Evolutionary conservation across 2,888 invertebrate genomes (phyloP).

Genomic region (Peribatodes rhomboidaria): DNA sequence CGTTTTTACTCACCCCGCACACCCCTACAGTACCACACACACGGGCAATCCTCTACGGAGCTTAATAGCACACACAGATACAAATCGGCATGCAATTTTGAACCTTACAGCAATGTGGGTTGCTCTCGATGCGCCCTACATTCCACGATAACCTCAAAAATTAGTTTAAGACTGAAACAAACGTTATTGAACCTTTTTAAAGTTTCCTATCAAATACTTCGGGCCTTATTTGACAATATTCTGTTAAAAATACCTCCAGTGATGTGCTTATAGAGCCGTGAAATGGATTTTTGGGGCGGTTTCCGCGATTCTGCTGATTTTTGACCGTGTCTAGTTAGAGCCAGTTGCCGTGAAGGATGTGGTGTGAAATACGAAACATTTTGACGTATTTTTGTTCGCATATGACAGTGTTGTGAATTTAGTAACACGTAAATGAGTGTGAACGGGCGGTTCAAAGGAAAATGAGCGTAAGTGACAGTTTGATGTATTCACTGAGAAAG

Average conservation of each 20-base stretch:
- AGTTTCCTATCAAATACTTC: conserved; percentile 33
- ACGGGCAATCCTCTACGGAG: conserved; percentile 54
- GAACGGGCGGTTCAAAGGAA: conserved; percentile 48
- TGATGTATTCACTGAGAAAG: background rate
- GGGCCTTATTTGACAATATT: background rate
- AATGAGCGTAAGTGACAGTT: conserved; percentile 74
- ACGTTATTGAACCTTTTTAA: conserved; percentile 55
- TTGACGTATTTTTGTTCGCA: conserved; percentile 41
- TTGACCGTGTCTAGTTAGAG: conserved; percentile 37
- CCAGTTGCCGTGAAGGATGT: conserved; percentile 42
- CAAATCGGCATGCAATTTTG: conserved; percentile 62
- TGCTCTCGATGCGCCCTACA: conserved; percentile 76
- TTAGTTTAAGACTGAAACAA: conserved; percentile 65
- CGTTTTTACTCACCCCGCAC: conserved; percentile 56
- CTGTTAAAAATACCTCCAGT: background rate
- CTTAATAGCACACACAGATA: conserved; percentile 64
- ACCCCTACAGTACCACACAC: conserved; percentile 54
- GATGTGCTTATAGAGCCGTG: conserved; percentile 8
- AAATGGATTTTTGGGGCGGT: conserved; percentile 33
- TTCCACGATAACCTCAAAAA: conserved; percentile 83
- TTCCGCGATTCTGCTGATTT: conserved; percentile 32
- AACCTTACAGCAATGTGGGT: conserved; percentile 65
- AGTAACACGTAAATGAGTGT: conserved; percentile 53
- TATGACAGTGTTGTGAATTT: conserved; percentile 57
- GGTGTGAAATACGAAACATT: conserved; percentile 39